Evolutionary conservation across 1,140 invertebrate species (phyloP).

Genomic region (Planococcus citri): DNA sequence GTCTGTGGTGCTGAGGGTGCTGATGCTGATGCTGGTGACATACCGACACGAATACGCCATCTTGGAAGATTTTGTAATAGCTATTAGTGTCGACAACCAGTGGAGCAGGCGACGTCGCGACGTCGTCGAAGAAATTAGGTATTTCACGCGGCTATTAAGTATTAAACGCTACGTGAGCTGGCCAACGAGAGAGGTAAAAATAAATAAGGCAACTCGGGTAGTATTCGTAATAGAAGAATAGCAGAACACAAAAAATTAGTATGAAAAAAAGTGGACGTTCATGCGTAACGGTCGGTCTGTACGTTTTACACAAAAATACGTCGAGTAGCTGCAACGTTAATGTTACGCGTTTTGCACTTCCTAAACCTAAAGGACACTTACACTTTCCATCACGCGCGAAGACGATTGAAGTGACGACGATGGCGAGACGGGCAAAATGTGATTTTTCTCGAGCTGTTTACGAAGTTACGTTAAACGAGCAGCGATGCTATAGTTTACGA

Average conservation of each 20-base stretch:
- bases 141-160: no score
- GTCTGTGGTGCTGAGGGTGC: no score
- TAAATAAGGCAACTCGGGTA: no score
- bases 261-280: background rate
- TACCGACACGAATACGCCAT: no score
- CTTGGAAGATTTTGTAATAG: no score
- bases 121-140: no score
- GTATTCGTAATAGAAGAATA: no score
- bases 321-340: background rate
- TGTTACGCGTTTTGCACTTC: background rate
- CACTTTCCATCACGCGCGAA: constrained; percentile 1
- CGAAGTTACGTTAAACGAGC: background rate
- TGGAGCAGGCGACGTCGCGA: no score
- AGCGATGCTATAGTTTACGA: no score
- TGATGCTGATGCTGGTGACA: no score
- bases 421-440: background rate
- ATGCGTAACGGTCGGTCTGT: background rate
- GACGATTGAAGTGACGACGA: background rate
- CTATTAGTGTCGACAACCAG: no score
- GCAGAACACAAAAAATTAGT: background rate
- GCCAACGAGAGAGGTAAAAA: background rate
- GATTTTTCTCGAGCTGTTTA: background rate
- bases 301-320: background rate
- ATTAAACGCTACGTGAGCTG: background rate
- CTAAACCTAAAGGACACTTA: constrained; percentile 6